Evolutionary conservation across 2,113 vertebrate genomes (phyloP), one percentile per base, ranked within the genome.

Genomic region (Halcyon malimbica): DNA sequence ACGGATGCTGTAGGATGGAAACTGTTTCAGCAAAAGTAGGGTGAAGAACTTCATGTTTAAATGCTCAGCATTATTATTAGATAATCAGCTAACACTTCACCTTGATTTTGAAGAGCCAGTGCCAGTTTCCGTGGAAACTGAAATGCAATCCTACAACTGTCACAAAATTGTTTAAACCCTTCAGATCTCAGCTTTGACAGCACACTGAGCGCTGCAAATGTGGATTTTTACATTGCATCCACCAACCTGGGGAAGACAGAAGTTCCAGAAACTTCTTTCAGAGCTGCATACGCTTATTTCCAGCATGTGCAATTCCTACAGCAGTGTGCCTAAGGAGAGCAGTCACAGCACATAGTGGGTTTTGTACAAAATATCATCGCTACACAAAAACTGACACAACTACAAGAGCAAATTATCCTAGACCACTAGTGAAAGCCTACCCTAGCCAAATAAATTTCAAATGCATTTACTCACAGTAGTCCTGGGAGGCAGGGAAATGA

Each of bases 51-150:
- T 77, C 8, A 4, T 54, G 51, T 91, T 74, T 73, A 94, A 94
- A 83, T 28, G 20, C 10, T 94, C 74, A 60, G 84, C 31, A 39
- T 89, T 84, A 92, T 82, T 87, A 80, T 37, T 79, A 87, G 81
- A 74, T 80, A 87, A 91, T 76, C 62, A 96, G 89, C 44, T 83
- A 89, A 70, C 54, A 74, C 74, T 89, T 89, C 78, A 95, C 96
- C 92, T 95, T 95, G 94, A 87, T 93, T 94, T 96, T 71, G 50
- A 68, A 89, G 24, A 93, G 48, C 28, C 37, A 39, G 41, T 33
- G 65, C 70, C 70, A 44, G 95, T 96, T 96, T 92, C 96, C 63
- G 0, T 91, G 96, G 96, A 94, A 97, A 97, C 94, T 8, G 65
- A 84, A 89, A 75, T 29, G 37, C 56, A 37, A 75, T 68, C 81